Conservation (phyloP, 1,140 invertebrate genomes). For the Babylonia areolata region DNA sequence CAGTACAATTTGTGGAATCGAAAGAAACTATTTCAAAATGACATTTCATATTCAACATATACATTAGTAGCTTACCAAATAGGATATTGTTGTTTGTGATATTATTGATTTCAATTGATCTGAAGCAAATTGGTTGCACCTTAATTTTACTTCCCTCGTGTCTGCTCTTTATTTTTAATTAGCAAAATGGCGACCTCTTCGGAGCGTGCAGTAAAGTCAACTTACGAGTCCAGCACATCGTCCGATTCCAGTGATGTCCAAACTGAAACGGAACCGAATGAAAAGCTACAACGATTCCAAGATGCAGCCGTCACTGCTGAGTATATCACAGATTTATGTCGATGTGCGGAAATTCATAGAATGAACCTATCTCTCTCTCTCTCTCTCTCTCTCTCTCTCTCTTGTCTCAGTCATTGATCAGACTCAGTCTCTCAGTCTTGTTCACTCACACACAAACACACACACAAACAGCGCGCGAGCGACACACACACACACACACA, state of each 20-base stretch:
- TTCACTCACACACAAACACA: too few relatives aligned
- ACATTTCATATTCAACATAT: too few relatives aligned
- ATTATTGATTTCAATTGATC: too few relatives aligned
- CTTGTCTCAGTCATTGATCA: background rate
- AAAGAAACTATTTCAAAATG: background rate
- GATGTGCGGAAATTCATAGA: background rate
- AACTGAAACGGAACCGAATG: background rate
- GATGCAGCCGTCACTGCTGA: background rate
- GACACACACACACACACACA: too few relatives aligned
- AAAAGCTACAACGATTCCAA: background rate
- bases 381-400: background rate
- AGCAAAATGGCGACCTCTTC: constrained; percentile 4
- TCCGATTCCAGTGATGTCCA: constrained; percentile 28
- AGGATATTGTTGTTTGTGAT: too few relatives aligned
- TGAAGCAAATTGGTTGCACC: background rate
- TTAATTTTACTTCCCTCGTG: background rate
- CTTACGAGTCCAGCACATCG: background rate
- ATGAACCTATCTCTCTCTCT: background rate
- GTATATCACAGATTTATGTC: background rate
- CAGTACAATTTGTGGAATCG: background rate
- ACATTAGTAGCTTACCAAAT: too few relatives aligned
- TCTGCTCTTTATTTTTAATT: background rate
- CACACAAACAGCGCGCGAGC: too few relatives aligned
- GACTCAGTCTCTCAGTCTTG: background rate
- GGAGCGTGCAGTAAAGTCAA: background rate